Evolutionary conservation across 1,140 invertebrate genomes (phyloP).

Genomic region (Helicoverpa armigera): DNA sequence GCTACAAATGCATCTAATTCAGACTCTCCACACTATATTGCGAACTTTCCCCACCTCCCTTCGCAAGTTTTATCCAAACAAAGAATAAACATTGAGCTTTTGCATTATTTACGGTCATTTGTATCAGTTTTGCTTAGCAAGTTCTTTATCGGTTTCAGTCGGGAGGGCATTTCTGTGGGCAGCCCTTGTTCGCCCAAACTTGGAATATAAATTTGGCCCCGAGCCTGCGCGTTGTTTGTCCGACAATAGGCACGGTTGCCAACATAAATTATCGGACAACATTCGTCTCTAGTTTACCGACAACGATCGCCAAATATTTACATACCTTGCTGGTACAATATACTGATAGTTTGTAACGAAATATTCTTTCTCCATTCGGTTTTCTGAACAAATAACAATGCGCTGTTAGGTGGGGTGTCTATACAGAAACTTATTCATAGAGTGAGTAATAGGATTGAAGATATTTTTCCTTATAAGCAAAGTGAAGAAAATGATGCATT

Average conservation of each 20-base stretch:
- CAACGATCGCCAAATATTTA: constrained; percentile 70
- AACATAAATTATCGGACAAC: constrained; percentile 79
- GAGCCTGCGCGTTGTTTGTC: constrained; percentile 70
- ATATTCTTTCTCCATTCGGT: constrained; percentile 19
- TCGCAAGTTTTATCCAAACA: constrained; percentile 40
- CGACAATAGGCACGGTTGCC: constrained; percentile 69
- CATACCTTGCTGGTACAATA: constrained; percentile 47
- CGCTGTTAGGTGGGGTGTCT: constrained; percentile 3
- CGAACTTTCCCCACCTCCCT: constrained; percentile 44
- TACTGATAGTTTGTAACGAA: constrained; percentile 50
- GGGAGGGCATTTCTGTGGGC: constrained; percentile 61
- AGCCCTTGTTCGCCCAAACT: constrained; percentile 66
- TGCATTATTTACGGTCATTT: constrained; percentile 66
- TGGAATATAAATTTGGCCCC: constrained; percentile 78
- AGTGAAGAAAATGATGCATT: constrained; percentile 62
- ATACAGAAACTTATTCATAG: constrained; percentile 32
- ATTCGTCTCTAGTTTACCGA: constrained; percentile 70
- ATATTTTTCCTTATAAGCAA: constrained; percentile 55
- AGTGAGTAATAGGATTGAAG: constrained; percentile 49
- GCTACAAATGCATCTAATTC: constrained; percentile 60
- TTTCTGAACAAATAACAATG: constrained; percentile 32
- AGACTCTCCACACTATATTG: constrained; percentile 46
- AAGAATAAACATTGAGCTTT: constrained; percentile 56
- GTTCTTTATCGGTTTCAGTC: constrained; percentile 68
- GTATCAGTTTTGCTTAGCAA: constrained; percentile 65